Conservation (phyloP, 2,888 invertebrate genomes). For the Lapara coniferarum region DNA sequence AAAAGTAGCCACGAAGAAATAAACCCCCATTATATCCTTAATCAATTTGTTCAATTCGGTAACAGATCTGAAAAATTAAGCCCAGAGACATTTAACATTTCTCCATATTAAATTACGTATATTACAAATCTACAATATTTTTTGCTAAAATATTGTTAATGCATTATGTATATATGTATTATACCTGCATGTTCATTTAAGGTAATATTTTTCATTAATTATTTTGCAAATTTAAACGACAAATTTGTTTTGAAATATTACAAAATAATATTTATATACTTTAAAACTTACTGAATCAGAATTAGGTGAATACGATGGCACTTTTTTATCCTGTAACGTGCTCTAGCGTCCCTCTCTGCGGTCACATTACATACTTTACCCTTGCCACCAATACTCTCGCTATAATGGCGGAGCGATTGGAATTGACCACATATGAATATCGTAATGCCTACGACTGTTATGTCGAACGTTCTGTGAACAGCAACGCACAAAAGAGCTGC, state of each 20-base stretch:
- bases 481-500: constrained; percentile 58
- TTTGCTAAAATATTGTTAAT: too few species aligned
- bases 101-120: too few species aligned
- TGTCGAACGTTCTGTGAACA: constrained; percentile 64
- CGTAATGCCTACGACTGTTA: constrained; percentile 61
- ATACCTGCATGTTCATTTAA: too few species aligned
- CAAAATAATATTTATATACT: too few species aligned
- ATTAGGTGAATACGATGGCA: constrained; percentile 55
- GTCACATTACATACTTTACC: constrained; percentile 45
- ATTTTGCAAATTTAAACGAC: too few species aligned
- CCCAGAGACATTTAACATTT: too few species aligned
- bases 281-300: constrained; percentile 54
- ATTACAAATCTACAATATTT: too few species aligned
- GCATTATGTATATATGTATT: too few species aligned
- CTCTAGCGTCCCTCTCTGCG: constrained; percentile 52
- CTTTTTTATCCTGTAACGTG: constrained; percentile 56
- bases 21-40: constrained; percentile 62
- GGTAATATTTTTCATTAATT: too few species aligned
- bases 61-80: constrained; percentile 46
- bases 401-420: constrained; percentile 50
- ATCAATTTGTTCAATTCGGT: constrained; percentile 51
- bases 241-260: too few species aligned
- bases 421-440: constrained; percentile 69
- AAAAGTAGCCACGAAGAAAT: constrained; percentile 61
- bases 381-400: constrained; percentile 58